These are phyloP conservation scores for Podabrus alpinus DNA, from an alignment of 2,888 invertebrate genomes.

Conservation along the genomic window DNA sequence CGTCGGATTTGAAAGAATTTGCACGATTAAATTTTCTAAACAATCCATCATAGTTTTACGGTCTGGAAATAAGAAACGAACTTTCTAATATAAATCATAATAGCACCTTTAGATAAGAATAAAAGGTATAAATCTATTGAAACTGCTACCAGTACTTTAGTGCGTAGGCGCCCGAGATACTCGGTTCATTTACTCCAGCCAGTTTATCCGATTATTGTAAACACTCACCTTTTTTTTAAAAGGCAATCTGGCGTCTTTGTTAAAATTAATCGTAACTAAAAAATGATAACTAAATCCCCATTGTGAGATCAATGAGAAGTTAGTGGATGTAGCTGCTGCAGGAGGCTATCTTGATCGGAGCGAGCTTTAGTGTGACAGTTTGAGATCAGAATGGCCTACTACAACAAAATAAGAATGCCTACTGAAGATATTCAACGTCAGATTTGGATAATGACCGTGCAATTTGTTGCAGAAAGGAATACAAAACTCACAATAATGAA, in stretches of 20 bases:
- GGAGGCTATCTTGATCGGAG: slow-evolving; percentile 43
- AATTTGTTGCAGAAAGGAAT: slow-evolving; percentile 36
- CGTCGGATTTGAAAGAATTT: neutral
- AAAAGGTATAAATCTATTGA: slow-evolving; percentile 21
- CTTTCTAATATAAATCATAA: slow-evolving; percentile 18
- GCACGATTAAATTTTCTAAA: neutral
- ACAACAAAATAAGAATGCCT: slow-evolving; percentile 32
- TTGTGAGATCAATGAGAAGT: slow-evolving; percentile 41
- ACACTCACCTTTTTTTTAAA: slow-evolving; percentile 26
- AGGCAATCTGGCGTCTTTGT: neutral
- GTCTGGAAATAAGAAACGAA: slow-evolving; percentile 1
- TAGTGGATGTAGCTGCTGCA: slow-evolving; percentile 34
- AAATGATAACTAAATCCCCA: slow-evolving; percentile 37
- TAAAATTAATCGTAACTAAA: neutral
- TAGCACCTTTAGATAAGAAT: slow-evolving; percentile 20
- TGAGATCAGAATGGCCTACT: slow-evolving; percentile 36
- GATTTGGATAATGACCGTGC: slow-evolving; percentile 48
- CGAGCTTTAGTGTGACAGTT: slow-evolving; percentile 40
- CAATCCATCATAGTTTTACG: neutral
- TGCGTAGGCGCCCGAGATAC: slow-evolving; percentile 39
- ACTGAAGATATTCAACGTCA: slow-evolving; percentile 42
- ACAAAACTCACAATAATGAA: slow-evolving; percentile 3
- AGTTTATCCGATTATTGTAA: slow-evolving; percentile 44
- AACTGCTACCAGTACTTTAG: slow-evolving; percentile 18
- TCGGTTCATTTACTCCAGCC: slow-evolving; percentile 42